A percentile compares a stretch with the other conserved stretches of the same genome.
Conservation (phyloP, 1,140 invertebrate genomes). For the Spodoptera frugiperda region DNA sequence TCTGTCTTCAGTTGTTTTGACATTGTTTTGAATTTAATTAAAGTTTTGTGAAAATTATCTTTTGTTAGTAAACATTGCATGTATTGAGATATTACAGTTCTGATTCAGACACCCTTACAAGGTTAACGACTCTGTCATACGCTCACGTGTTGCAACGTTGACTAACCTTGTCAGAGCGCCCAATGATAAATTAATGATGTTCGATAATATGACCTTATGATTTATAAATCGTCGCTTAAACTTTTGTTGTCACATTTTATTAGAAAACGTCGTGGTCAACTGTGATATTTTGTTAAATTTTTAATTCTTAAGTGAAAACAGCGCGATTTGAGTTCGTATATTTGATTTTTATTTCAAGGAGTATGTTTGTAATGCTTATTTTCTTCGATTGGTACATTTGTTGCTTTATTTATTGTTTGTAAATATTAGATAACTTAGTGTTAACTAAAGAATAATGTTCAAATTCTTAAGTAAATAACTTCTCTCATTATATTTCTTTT, state of each 20-base stretch:
- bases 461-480: slow-evolving; percentile 59
- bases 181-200: slow-evolving; percentile 37
- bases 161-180: slow-evolving; percentile 38
- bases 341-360: slow-evolving; percentile 56
- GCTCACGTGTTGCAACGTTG: slow-evolving; percentile 18
- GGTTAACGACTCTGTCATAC: slow-evolving; percentile 33
- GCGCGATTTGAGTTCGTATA: slow-evolving; percentile 66
- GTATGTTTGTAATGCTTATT: slow-evolving; percentile 65
- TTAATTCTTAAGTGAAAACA: slow-evolving; percentile 80
- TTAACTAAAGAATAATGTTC: slow-evolving; percentile 65
- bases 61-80: slow-evolving; percentile 22
- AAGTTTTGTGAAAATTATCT: slow-evolving; percentile 43
- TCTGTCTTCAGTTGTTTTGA: slow-evolving; percentile 53
- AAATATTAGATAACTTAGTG: slow-evolving; percentile 74
- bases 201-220: slow-evolving; percentile 24
- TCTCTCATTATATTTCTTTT: slow-evolving; percentile 54
- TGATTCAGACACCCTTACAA: slow-evolving; percentile 24
- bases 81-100: background rate
- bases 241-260: slow-evolving; percentile 71
- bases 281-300: slow-evolving; percentile 86
- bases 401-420: slow-evolving; percentile 85
- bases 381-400: slow-evolving; percentile 72
- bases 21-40: slow-evolving; percentile 53
- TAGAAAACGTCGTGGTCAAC: slow-evolving; percentile 82
- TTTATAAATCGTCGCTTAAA: slow-evolving; percentile 57